Percentiles rank a stretch among this genome's conserved stretches.
Conservation (phyloP, 2,888 invertebrate genomes). For the Halocaridina rubra region DNA sequence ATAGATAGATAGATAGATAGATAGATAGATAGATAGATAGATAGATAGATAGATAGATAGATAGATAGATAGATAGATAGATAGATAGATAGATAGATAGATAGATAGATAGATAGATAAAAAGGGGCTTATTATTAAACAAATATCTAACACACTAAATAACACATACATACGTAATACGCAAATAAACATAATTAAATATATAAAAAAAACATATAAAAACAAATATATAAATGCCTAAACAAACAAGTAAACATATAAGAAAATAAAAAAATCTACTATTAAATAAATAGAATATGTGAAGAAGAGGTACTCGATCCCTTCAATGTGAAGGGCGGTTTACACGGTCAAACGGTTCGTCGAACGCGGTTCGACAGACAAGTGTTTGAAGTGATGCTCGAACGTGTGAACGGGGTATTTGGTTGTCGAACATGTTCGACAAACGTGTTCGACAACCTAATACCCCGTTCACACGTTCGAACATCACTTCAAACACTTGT, state of each 20-base stretch:
- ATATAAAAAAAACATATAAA: neutral
- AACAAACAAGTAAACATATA: neutral
- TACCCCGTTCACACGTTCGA: too few species aligned
- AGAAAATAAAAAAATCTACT: neutral
- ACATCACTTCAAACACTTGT: too few species aligned
- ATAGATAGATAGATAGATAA: neutral
- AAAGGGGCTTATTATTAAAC: too few species aligned
- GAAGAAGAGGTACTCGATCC: too few species aligned
- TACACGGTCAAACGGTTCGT: too few species aligned
- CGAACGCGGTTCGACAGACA: too few species aligned
- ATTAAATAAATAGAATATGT: too few species aligned
- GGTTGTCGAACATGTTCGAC: too few species aligned
- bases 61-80: neutral
- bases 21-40: neutral
- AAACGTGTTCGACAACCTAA: too few species aligned
- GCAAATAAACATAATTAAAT: neutral
- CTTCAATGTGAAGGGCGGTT: too few species aligned
- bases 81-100: neutral
- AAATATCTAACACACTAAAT: neutral
- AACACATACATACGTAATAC: neutral
- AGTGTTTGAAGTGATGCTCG: too few species aligned
- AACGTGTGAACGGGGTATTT: too few species aligned
- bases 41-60: neutral
- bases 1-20: neutral
- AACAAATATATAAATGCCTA: neutral